A percentile compares a stretch with the other conserved stretches of the same genome.
Evolutionary conservation across 2,113 vertebrate species (phyloP).

Genomic region (Pavo muticus): DNA sequence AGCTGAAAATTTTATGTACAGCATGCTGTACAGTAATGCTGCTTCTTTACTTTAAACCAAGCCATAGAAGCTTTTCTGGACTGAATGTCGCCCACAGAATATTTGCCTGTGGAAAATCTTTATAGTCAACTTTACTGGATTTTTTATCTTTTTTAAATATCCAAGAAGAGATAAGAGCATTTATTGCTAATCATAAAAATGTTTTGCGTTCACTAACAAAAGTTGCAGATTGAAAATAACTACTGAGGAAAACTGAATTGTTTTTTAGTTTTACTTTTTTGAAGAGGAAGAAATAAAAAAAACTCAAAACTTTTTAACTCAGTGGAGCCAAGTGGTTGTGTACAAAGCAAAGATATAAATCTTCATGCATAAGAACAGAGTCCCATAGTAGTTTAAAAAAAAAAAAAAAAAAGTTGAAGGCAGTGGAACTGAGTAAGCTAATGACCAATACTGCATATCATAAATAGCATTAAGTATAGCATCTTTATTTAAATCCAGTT

Average conservation of each 20-base stretch:
- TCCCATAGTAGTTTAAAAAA: neutral
- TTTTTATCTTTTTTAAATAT: conserved; percentile 9
- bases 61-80: neutral
- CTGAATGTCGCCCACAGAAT: neutral
- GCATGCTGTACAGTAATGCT: neutral
- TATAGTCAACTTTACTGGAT: neutral
- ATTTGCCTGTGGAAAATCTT: neutral
- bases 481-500: neutral
- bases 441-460: neutral
- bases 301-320: neutral
- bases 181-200: conserved; percentile 6
- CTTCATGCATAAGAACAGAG: neutral
- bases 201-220: neutral
- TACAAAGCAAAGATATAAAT: neutral
- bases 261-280: neutral
- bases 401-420: neutral
- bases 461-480: neutral
- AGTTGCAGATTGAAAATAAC: neutral
- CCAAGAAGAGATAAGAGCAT: neutral
- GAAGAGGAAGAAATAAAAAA: neutral
- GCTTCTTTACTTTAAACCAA: conserved; percentile 1
- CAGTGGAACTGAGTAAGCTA: neutral
- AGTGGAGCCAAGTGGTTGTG: neutral
- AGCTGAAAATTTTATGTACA: conserved; percentile 5
- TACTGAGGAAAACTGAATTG: neutral